Percentiles rank a stretch among this genome's conserved stretches.
phyloP scores from a whole-genome alignment of 2,888 invertebrate genomes.

The Allophyes oxyacanthae region DNA sequence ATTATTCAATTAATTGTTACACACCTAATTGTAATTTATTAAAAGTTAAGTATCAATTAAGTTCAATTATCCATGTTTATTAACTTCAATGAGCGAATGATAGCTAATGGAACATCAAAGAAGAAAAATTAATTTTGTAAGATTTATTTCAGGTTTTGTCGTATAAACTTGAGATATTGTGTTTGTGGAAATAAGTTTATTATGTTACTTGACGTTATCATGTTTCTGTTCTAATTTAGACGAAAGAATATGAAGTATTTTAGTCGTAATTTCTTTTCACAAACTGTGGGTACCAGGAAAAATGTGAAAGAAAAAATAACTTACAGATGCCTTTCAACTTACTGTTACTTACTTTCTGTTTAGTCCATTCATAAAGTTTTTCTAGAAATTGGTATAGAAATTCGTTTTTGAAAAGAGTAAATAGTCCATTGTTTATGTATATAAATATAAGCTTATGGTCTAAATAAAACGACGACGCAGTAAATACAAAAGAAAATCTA shows the following conservation, averaged over 20 bases:
- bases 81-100: conserved; percentile 44
- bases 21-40: conserved; percentile 35
- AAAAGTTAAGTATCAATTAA: conserved; percentile 48
- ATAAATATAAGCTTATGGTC: too few relatives aligned
- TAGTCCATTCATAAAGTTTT: too few relatives aligned
- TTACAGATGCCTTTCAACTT: too few relatives aligned
- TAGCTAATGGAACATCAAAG: conserved; percentile 49
- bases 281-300: too few relatives aligned
- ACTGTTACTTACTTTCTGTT: too few relatives aligned
- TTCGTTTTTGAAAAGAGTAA: too few relatives aligned
- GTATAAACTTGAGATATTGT: background rate
- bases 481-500: too few relatives aligned
- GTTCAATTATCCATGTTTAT: conserved; percentile 50
- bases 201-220: conserved; percentile 1
- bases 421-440: too few relatives aligned
- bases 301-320: too few relatives aligned
- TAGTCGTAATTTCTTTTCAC: too few relatives aligned
- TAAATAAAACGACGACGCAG: too few relatives aligned
- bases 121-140: conserved; percentile 33
- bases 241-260: background rate
- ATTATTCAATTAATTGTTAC: conserved; percentile 43
- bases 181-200: conserved; percentile 8
- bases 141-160: conserved; percentile 10
- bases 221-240: conserved; percentile 9
- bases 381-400: too few relatives aligned